Evolutionary conservation across 2,888 invertebrate species (phyloP), one percentile per base, ranked within the genome.

Genomic region (Lissonota sp.): DNA sequence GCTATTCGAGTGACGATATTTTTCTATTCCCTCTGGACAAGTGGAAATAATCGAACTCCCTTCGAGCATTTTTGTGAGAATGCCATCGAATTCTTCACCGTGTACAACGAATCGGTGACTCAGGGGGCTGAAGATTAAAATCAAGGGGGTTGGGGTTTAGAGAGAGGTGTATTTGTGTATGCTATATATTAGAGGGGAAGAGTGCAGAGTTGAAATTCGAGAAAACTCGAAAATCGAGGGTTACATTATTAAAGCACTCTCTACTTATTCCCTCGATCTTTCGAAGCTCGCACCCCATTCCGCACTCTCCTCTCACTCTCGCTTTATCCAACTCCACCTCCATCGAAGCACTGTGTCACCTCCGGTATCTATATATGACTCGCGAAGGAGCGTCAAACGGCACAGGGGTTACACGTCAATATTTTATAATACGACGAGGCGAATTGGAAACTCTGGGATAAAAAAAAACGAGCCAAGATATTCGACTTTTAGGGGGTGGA

Each of bases 161-260:
- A 26, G 40, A 14, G n/a, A 44, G 46, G 44, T 55, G 5, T n/a
- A 55, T n/a, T 12, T 8, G 16, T 40, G 6, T n/a, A 37, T 14
- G 16, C 5, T 51, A 72, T 57, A 60, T 26, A 51, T 12, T 39
- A 14, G 26, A 6, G 14, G 42, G 8, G 5, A 58, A n/a, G 78
- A 79, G 82, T 76, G 84, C 76, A 76, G 83, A 83, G 85, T 86
- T 78, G 86, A 87, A 87, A 87, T 88, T 87, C 84, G 82, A 76
- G 86, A 87, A 87, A 89, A 89, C 85, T 88, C 83, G 87, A 87
- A 90, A 89, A 88, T 89, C 88, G 89, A 89, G 90, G 85, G 83
- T 77, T 89, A 87, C 88, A 89, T 90, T 89, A 90, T 90, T 90
- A 85, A 90, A 80, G 80, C 73, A 64, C 79, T 82, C 79, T 67